Base-by-base conservation (phyloP, 1,140 invertebrate genomes). In the Mya arenaria region DNA sequence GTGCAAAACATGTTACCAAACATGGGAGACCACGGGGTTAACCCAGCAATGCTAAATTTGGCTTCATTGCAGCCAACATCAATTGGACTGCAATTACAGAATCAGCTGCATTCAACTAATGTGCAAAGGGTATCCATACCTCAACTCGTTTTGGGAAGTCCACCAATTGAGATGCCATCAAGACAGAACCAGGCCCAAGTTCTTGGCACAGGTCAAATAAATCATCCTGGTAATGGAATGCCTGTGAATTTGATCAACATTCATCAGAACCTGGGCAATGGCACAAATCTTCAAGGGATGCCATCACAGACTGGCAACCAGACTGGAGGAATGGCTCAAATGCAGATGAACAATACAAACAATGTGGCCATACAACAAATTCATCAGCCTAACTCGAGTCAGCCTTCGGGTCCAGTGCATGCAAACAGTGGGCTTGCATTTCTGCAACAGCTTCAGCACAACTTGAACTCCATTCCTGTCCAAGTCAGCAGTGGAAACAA, bases 191-290 rank as follows among this genome's bases (percentile, higher is more conserved):
- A n/a, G n/a, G n/a, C n/a, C n/a, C n/a, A n/a, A n/a, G n/a, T n/a
- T n/a, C n/a, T n/a, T 10, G 48, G 48, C 8, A 17, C 48, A 52
- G 48, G 48, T 23, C 79, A 84, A 41, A 25, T 60, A 34, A 69
- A 71, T 63, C 68, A 65, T 0, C 65, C 73, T 19, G 52, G 41
- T 44, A 56, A 65, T 23, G 30, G 60, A 34, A 30, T 72, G 1
- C 52, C 83, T 17, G 74, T 87, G n/a, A 85, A 86, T 44, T 69
- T 89, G 58, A 68, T 89, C 23, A 86, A 86, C 63, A 79, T 89
- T 17, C 85, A 88, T 44, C 88, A 89, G 72, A 84, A 85, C 52
- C 48, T 75, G 34, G 73, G 73, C 6, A 75, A 30, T 75, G 56
- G 56, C n/a, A n/a, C n/a, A n/a, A n/a, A n/a, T n/a, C n/a, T n/a